phyloP scores from a whole-genome alignment of 2,888 invertebrate genomes.

The Apamea crenata region DNA sequence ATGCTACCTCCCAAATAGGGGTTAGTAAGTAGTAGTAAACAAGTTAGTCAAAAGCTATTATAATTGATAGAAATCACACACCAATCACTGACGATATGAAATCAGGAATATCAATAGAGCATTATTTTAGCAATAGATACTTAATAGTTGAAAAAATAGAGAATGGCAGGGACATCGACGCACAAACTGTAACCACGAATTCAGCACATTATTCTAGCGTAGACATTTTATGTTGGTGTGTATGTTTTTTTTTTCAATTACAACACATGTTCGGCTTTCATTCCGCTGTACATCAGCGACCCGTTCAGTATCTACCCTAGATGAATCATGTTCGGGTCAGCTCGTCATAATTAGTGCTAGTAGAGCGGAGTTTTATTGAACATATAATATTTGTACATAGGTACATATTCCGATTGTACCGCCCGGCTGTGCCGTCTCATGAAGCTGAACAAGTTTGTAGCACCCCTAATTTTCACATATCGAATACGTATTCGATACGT shows the following conservation, averaged over 20 bases:
- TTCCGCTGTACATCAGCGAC: neutral
- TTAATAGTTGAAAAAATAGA: no score
- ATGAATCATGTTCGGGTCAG: neutral
- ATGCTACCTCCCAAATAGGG: no score
- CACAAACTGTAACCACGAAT: no score
- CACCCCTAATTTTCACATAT: neutral
- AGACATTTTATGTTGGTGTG: no score
- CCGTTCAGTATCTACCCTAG: neutral
- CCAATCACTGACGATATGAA: no score
- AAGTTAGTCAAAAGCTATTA: no score
- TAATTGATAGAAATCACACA: no score
- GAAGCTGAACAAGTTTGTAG: neutral
- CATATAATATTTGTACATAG: neutral
- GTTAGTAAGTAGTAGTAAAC: no score
- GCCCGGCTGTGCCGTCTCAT: neutral
- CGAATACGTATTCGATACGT: neutral
- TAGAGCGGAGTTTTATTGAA: neutral
- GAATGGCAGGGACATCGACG: no score
- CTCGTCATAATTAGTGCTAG: neutral
- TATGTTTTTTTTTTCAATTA: neutral
- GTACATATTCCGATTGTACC: neutral
- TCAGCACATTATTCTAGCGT: no score
- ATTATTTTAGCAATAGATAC: no score
- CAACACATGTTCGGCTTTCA: neutral
- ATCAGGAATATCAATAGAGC: no score